Base-by-base conservation (phyloP, 2,113 vertebrate genomes). In the Callipepla squamata region DNA sequence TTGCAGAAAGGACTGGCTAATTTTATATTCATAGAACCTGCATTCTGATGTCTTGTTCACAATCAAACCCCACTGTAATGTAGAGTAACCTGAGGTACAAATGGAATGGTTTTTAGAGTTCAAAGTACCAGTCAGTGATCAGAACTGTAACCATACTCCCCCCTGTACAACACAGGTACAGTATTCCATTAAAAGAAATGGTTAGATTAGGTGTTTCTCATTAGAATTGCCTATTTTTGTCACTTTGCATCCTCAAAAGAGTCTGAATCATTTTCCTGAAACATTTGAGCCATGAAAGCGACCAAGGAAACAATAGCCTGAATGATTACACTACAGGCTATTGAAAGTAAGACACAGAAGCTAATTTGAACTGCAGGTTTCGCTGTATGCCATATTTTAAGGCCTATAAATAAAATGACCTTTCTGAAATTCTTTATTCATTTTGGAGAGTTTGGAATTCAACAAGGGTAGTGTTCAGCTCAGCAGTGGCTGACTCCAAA, bases 321-420 rank as follows among this genome's bases (percentile, higher is more conserved):
- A 72, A 2, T n/a, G 19, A 67, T 72, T 68, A 75, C 78, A 75
- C 18, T 78, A 59, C 40, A 78, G 78, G 22, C 9, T 70, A 84
- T 11, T 84, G 73, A 84, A 91, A 93, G 67, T 0, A 61, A 44
- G 38, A 68, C 22, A 73, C 9, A 72, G 28, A 87, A 84, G 62
- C 5, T 81, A 58, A 50, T 83, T 72, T 86, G 22, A 84, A 65
- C 5, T 18, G 20, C 45, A 61, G 28, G 19, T 66, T 38, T 69
- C 85, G 62, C 14, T 0, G 0, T 44, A 79, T 11, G 15, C 14
- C 87, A 26, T 84, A 45, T 87, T 95, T 94, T 85, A 94, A 94
- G 58, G 22, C 67, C 26, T 73, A 16, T 57, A 91, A 90, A 77
- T 74, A 92, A 90, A 93, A 91, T 63, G 79, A 50, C 45, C 45